These are phyloP conservation scores for Lamellibrachia luymesi DNA, from an alignment of 1,140 invertebrate species.

Conservation along the genomic window DNA sequence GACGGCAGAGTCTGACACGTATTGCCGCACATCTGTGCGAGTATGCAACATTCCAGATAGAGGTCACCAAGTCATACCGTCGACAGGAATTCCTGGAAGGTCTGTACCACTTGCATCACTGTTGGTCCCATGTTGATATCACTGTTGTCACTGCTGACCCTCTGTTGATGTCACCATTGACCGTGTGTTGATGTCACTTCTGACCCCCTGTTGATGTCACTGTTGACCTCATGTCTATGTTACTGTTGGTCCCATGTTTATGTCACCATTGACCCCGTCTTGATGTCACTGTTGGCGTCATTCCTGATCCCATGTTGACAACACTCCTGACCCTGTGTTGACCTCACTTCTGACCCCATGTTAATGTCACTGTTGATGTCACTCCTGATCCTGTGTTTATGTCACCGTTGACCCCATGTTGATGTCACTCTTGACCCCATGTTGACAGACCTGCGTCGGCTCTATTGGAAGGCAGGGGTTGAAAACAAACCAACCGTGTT, in stretches of 20 bases:
- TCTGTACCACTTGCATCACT: conserved; percentile 30
- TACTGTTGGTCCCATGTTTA: not conserved
- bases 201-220: not conserved
- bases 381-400: not conserved
- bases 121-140: not conserved
- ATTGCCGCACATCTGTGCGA: conserved; percentile 66
- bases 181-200: too few species aligned
- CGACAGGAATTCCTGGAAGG: conserved; percentile 74
- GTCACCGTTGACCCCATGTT: not conserved
- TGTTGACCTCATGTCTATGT: not conserved
- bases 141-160: too few species aligned
- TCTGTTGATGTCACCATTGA: too few species aligned
- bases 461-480: conserved; percentile 72
- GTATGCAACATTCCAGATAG: conserved; percentile 74
- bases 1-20: conserved; percentile 53
- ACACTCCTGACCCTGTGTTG: not conserved
- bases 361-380: not conserved
- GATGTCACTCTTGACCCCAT: conserved; percentile 17
- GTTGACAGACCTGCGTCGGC: conserved; percentile 69
- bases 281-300: not conserved
- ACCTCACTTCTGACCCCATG: not conserved
- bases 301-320: not conserved
- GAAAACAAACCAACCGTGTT: conserved; percentile 74
- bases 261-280: not conserved
- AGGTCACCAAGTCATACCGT: conserved; percentile 74